Evolutionary conservation across 2,888 invertebrate species (phyloP).

Genomic region (Dryadula phaetusa): DNA sequence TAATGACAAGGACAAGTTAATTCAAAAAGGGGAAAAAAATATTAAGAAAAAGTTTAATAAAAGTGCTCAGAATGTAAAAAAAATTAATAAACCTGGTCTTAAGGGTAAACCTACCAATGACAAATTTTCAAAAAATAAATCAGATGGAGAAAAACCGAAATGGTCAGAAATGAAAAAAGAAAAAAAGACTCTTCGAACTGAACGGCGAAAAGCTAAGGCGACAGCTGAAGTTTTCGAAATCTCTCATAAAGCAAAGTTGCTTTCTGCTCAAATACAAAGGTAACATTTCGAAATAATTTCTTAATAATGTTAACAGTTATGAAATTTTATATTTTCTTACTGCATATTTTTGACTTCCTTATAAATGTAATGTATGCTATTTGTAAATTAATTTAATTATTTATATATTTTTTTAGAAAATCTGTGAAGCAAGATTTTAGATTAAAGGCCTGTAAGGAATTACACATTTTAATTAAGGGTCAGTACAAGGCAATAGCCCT

Average conservation of each 20-base stretch:
- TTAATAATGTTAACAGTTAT: neutral
- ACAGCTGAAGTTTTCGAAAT: conserved; percentile 75
- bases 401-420: conserved; percentile 60
- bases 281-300: conserved; percentile 44
- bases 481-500: conserved; percentile 89
- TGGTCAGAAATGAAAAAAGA: conserved; percentile 91
- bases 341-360: no score
- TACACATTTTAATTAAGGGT: conserved; percentile 86
- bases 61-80: conserved; percentile 44
- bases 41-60: conserved; percentile 42
- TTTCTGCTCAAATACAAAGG: conserved; percentile 78
- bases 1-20: conserved; percentile 36
- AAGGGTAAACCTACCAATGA: conserved; percentile 52
- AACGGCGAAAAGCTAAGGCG: conserved; percentile 86
- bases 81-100: conserved; percentile 41
- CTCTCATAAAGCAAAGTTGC: conserved; percentile 74
- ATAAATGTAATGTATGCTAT: neutral
- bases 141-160: conserved; percentile 79
- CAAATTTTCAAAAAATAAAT: conserved; percentile 57
- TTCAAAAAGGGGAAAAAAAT: conserved; percentile 35
- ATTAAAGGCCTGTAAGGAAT: conserved; percentile 83
- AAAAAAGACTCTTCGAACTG: conserved; percentile 87
- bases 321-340: neutral
- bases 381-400: neutral
- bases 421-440: conserved; percentile 84